A percentile compares a stretch with the other conserved stretches of the same genome.
Evolutionary conservation across 2,888 invertebrate species (phyloP).

Genomic region (Eupeodes luniger): DNA sequence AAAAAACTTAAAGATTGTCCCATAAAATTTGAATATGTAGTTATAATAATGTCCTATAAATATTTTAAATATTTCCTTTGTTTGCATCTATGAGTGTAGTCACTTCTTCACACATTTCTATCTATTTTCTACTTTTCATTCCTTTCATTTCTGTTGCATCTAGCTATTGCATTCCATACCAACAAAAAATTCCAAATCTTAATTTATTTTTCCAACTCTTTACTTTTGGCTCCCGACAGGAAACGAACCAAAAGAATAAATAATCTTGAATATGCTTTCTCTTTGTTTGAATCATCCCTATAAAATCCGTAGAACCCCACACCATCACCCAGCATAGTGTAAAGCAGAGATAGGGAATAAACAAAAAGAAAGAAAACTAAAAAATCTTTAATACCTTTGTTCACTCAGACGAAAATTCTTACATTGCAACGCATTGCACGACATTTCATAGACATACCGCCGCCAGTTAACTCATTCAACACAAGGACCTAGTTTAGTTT

Average conservation of each 20-base stretch:
- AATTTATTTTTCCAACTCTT: not conserved
- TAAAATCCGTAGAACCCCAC: not conserved
- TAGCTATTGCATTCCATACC: not conserved
- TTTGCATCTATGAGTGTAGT: not conserved
- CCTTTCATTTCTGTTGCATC: constrained; percentile 30
- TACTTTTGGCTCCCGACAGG: constrained; percentile 8
- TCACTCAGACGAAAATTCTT: constrained; percentile 65
- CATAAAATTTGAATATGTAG: no score
- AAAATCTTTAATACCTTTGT: constrained; percentile 49
- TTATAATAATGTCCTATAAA: not conserved
- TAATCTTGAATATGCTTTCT: constrained; percentile 22
- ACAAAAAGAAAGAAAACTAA: constrained; percentile 1
- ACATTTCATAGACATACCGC: constrained; percentile 68
- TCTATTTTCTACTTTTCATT: not conserved
- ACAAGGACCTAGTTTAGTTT: constrained; percentile 45
- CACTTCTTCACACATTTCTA: not conserved
- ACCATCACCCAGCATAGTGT: not conserved
- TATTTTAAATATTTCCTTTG: not conserved
- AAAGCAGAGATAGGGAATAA: not conserved
- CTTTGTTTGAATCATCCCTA: constrained; percentile 27
- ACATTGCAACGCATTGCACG: constrained; percentile 73
- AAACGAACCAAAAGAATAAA: constrained; percentile 32
- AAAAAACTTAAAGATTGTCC: no score
- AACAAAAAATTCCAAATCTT: constrained; percentile 18
- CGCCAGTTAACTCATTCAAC: constrained; percentile 75